A percentile compares a stretch with the other conserved stretches of the same genome.
Conservation (phyloP, 2,113 vertebrate species). For the Lontra canadensis region DNA sequence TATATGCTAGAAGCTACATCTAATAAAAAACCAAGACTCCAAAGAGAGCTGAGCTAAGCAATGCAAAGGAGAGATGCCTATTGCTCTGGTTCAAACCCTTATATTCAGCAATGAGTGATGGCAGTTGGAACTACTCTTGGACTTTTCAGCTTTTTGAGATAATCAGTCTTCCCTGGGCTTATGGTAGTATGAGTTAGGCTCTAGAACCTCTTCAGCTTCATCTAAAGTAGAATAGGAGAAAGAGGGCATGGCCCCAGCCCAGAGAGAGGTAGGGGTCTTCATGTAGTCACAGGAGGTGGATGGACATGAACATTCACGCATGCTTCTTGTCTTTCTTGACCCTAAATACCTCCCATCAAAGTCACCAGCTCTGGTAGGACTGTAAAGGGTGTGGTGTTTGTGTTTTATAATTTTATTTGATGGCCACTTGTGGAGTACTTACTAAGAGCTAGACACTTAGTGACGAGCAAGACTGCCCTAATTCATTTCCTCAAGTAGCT, state of each 20-base stretch:
- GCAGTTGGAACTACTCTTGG: accelerated
- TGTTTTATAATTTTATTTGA: not conserved
- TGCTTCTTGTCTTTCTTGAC: not conserved
- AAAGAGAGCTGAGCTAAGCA: not conserved
- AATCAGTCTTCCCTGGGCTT: not conserved
- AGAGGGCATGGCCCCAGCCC: not conserved
- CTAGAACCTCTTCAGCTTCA: not conserved
- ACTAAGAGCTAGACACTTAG: not conserved
- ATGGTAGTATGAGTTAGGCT: not conserved
- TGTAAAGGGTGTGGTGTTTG: not conserved
- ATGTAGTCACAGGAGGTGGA: not conserved
- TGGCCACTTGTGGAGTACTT: not conserved
- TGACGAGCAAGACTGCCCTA: not conserved
- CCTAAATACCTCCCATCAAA: not conserved
- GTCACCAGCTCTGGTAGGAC: not conserved
- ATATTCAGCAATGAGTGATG: not conserved
- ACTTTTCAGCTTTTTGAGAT: not conserved
- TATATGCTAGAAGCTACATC: not conserved
- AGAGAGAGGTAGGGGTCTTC: not conserved
- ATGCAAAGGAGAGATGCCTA: not conserved
- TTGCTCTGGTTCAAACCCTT: not conserved
- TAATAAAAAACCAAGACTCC: not conserved
- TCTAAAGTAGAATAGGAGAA: not conserved
- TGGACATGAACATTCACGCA: accelerated
- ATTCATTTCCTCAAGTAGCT: not conserved